Base-by-base conservation (phyloP, 35 echinoderm and acorn worm species). In the Acanthaster planci region DNA sequence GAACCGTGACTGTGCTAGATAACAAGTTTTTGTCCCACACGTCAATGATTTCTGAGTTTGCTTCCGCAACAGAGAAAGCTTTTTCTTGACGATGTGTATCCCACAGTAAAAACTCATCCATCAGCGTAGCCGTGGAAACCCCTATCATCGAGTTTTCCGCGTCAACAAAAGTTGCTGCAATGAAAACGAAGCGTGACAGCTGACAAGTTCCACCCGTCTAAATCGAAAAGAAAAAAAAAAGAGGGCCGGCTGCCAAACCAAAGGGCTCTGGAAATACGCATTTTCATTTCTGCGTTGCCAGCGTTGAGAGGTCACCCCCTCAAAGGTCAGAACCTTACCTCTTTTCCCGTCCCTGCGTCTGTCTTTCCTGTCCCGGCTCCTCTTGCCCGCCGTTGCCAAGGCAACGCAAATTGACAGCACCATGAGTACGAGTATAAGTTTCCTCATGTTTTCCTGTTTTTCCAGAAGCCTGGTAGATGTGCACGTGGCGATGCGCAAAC, bases 241-340 rank as follows among this genome's bases (percentile, higher is more conserved):
- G 4, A 6, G 42, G 4, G 42, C 42, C 12, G 4, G 42, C 4
- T 47, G 42, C 42, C 42, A 47, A 47, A 27, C 2, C 64, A 19
- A 19, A n/a, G 26, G 26, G 26, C 1, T 19, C 23, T 23, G 0
- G 30, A 72, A n/a, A 68, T 60, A 60, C 27, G 21, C 9, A 21
- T 22, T 60, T 60, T 19, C 5, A 60, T 60, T 60, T 60, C 27
- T 15, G 9, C 19, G 9, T 72, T 72, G 7, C 14, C 64, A 6
- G 42, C 4, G 42, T 47, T 4, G 12, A 47, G 42, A 47, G 42
- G 4, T 72, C 15, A 27, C 14, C 64, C 34, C 64, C 2, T 8
- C 64, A 72, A 72, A 72, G 64, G 64, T 72, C 64, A 72, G 0
- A 67, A 14, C 15, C 64, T 29, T 72, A 72, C 64, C 64, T 72